Percentiles rank a stretch among this genome's conserved stretches.
Evolutionary conservation across 2,797 vertebrate genomes (phyloP).

Genomic region (Sitta carolinensis): DNA sequence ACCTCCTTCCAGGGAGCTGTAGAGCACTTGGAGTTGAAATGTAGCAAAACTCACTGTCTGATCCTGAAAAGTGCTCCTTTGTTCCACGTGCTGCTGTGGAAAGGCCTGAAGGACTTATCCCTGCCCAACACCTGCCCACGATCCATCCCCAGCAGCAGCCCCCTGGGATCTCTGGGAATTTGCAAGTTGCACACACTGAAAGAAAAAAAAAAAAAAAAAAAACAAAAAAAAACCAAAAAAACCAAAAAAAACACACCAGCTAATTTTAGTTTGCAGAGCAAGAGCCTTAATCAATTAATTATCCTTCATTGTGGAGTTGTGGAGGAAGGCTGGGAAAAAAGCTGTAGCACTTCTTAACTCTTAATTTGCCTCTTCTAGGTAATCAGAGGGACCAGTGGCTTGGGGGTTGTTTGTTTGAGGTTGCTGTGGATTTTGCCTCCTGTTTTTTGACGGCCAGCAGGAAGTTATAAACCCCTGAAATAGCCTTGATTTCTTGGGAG

Average conservation of each 20-base stretch:
- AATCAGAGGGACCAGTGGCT: background rate
- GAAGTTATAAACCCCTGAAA: background rate
- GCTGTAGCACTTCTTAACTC: background rate
- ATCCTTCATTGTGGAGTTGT: background rate
- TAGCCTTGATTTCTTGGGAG: background rate
- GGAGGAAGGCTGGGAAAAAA: background rate
- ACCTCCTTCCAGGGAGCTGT: background rate
- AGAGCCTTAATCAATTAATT: background rate
- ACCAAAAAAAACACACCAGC: no score
- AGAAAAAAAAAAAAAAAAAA: background rate
- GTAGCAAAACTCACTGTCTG: background rate
- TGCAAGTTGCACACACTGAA: background rate
- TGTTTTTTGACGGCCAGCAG: background rate
- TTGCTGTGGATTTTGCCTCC: background rate
- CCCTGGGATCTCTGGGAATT: accelerated
- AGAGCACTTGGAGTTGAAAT: background rate
- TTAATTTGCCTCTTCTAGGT: background rate
- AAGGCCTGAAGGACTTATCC: background rate
- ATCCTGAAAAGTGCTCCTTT: background rate
- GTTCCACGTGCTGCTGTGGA: background rate
- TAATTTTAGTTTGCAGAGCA: background rate
- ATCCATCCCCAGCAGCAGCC: background rate
- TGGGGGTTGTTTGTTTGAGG: background rate
- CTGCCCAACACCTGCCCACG: background rate
- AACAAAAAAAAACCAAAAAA: no score